phyloP scores from a whole-genome alignment of 2,113 vertebrate genomes.

The Phycodurus eques region DNA sequence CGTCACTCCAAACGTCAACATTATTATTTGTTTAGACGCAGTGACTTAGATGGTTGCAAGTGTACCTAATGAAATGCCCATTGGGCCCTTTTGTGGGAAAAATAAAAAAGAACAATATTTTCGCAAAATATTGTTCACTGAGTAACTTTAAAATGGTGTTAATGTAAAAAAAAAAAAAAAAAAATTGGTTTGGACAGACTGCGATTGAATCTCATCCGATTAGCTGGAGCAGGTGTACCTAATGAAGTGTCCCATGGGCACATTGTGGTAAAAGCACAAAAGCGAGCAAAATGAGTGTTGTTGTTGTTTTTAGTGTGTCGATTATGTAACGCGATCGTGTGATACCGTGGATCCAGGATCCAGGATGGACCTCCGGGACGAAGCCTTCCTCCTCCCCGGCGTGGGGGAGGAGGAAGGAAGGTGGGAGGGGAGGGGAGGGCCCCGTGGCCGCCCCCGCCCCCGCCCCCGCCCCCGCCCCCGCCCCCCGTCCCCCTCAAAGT shows the following conservation, averaged over 20 bases:
- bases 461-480: not conserved
- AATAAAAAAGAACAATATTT: not conserved
- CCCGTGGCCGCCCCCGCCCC: conserved; percentile 20
- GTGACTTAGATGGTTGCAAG: not conserved
- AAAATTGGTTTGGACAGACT: too few relatives aligned
- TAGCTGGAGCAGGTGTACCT: too few relatives aligned
- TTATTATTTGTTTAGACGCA: too few relatives aligned
- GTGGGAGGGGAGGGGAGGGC: too few relatives aligned
- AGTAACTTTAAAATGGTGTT: too few relatives aligned
- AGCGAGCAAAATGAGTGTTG: too few relatives aligned
- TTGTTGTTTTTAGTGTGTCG: not conserved
- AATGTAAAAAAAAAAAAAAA: too few relatives aligned
- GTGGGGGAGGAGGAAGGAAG: conserved; percentile 47
- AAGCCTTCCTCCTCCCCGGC: not conserved
- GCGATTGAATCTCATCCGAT: too few relatives aligned
- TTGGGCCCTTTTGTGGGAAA: not conserved
- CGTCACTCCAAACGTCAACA: too few relatives aligned
- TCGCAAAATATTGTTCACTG: too few relatives aligned
- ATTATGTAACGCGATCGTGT: not conserved
- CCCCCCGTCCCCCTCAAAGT: conserved; percentile 26
- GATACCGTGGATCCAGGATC: conserved; percentile 6
- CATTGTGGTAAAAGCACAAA: too few relatives aligned
- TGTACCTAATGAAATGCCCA: not conserved
- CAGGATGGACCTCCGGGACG: conserved; percentile 18
- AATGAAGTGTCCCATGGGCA: too few relatives aligned